phyloP scores from a whole-genome alignment of 2,888 invertebrate genomes.

The Pachycephus smyrnensis region DNA sequence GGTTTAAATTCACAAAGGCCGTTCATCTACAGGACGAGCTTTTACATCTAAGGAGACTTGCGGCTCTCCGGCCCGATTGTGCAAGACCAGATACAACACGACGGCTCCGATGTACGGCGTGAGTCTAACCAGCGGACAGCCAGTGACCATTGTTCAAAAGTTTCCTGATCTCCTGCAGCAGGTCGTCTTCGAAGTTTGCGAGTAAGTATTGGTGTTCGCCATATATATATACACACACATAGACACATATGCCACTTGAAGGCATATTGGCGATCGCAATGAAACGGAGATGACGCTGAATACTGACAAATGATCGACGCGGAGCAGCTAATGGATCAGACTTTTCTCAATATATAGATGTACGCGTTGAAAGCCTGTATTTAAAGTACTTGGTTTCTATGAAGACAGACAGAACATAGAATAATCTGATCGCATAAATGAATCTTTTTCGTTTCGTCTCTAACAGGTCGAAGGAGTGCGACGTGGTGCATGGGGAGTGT shows the following conservation, averaged over 20 bases:
- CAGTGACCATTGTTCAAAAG: constrained; percentile 93
- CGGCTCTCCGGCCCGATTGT: constrained; percentile 81
- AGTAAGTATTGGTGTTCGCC: constrained; percentile 73
- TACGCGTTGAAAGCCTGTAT: too few relatives aligned
- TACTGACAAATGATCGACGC: too few relatives aligned
- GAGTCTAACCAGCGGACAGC: constrained; percentile 90
- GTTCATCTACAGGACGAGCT: constrained; percentile 59
- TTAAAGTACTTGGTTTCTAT: too few relatives aligned
- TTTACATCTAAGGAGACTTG: constrained; percentile 69
- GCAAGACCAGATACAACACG: constrained; percentile 91
- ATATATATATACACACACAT: too few relatives aligned
- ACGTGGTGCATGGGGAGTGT: constrained; percentile 88
- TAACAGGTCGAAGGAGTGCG: constrained; percentile 86
- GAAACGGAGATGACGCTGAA: neutral
- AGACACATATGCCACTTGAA: too few relatives aligned
- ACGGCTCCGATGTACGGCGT: constrained; percentile 97
- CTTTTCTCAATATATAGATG: too few relatives aligned
- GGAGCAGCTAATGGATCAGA: too few relatives aligned
- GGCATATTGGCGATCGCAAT: neutral
- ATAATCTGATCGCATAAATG: too few relatives aligned
- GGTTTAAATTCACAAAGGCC: too few relatives aligned
- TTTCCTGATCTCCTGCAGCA: constrained; percentile 93
- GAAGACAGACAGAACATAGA: too few relatives aligned
- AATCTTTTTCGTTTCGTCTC: too few relatives aligned
- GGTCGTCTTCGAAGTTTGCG: constrained; percentile 93